phyloP scores from a whole-genome alignment of 2,888 invertebrate genomes.

The Lymantria monacha region DNA sequence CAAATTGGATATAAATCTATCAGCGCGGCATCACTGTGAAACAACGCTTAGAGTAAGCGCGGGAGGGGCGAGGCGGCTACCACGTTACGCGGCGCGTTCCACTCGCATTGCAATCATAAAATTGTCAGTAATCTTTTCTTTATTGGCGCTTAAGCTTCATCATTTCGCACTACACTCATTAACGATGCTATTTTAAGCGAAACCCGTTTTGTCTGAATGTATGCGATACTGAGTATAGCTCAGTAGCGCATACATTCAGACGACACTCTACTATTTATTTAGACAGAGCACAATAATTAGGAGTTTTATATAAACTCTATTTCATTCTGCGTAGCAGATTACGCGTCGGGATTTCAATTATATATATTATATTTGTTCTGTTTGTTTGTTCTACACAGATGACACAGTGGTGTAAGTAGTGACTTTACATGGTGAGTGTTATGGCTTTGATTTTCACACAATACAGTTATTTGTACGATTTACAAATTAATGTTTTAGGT shows the following conservation, averaged over 20 bases:
- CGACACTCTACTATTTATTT: conserved; percentile 23
- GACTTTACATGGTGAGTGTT: too few relatives aligned
- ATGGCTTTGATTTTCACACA: too few relatives aligned
- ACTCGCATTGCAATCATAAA: conserved; percentile 23
- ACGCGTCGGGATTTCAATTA: too few relatives aligned
- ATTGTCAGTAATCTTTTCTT: conserved; percentile 70
- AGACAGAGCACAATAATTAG: conserved; percentile 24
- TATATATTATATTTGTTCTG: too few relatives aligned
- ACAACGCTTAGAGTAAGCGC: conserved; percentile 13
- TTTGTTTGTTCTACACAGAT: too few relatives aligned
- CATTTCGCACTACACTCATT: conserved; percentile 58
- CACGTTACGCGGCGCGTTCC: conserved; percentile 35
- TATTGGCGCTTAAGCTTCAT: conserved; percentile 60
- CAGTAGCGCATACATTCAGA: too few relatives aligned
- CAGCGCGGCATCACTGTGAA: conserved; percentile 4
- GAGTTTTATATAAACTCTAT: conserved; percentile 19
- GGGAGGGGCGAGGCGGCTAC: conserved; percentile 30
- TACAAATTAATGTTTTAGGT: too few relatives aligned
- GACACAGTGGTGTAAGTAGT: too few relatives aligned
- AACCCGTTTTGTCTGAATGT: conserved; percentile 43
- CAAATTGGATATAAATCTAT: conserved; percentile 31
- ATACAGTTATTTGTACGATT: too few relatives aligned
- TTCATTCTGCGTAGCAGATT: too few relatives aligned
- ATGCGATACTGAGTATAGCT: conserved; percentile 50
- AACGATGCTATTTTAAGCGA: conserved; percentile 63